Evolutionary conservation across 2,888 invertebrate species (phyloP).

Genomic region (Amorpha juglandis): DNA sequence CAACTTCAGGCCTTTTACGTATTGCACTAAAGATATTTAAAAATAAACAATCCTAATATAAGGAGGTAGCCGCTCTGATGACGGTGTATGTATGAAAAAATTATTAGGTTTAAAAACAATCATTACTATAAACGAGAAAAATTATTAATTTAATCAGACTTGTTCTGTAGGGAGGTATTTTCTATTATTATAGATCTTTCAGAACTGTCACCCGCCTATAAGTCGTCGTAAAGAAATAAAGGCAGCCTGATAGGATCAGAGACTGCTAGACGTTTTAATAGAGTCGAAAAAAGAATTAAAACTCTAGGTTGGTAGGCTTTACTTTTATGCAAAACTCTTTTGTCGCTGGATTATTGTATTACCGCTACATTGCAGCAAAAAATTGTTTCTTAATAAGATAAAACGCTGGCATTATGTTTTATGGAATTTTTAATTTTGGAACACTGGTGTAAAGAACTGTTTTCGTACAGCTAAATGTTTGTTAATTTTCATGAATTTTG

Average conservation of each 20-base stretch:
- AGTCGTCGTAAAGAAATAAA: background rate
- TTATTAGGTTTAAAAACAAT: no score
- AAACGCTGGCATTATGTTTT: background rate
- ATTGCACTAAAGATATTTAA: no score
- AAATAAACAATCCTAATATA: no score
- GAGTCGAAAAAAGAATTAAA: background rate
- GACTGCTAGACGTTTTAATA: background rate
- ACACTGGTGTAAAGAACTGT: background rate
- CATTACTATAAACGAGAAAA: no score
- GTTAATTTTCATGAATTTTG: constrained; percentile 11
- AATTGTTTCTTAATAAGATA: constrained; percentile 13
- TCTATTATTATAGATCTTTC: no score
- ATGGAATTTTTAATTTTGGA: background rate
- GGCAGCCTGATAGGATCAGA: constrained; percentile 13
- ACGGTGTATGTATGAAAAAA: no score
- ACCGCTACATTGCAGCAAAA: constrained; percentile 35
- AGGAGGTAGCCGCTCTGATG: no score
- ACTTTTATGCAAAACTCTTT: constrained; percentile 56
- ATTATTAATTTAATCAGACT: no score
- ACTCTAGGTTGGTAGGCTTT: constrained; percentile 39
- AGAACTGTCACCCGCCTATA: background rate
- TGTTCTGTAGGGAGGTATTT: no score
- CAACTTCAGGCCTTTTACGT: no score
- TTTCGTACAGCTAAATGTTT: background rate
- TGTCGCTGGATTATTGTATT: constrained; percentile 52